Percentiles rank a stretch among this genome's conserved stretches.
Conservation (phyloP, 2,888 invertebrate species). For the Plagiodera versicolora region DNA sequence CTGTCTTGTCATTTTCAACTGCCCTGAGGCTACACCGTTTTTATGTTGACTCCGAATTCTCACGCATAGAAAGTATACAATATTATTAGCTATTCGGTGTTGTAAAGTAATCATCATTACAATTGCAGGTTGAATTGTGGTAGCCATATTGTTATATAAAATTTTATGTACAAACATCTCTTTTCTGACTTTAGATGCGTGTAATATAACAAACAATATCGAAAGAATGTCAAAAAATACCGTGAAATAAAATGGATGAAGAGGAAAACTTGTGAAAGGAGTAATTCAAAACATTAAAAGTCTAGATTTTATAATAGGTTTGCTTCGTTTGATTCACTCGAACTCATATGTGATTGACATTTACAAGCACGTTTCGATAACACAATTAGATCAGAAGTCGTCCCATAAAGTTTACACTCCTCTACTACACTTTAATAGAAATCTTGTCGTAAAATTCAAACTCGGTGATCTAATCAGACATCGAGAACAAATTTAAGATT, state of each 20-base stretch:
- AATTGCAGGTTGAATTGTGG: too few relatives aligned
- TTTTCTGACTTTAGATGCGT: too few relatives aligned
- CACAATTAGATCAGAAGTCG: background rate
- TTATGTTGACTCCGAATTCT: constrained; percentile 12
- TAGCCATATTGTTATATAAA: too few relatives aligned
- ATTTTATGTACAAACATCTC: too few relatives aligned
- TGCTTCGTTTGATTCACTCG: background rate
- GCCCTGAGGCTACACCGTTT: constrained; percentile 7
- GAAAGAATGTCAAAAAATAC: too few relatives aligned
- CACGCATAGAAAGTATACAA: background rate
- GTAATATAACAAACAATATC: too few relatives aligned
- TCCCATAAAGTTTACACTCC: background rate
- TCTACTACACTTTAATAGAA: background rate
- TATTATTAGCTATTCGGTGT: background rate
- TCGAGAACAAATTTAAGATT: background rate
- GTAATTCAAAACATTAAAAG: too few relatives aligned
- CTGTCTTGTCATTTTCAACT: constrained; percentile 16
- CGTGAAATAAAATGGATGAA: too few relatives aligned
- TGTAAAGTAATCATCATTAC: background rate
- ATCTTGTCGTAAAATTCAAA: background rate
- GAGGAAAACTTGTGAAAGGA: too few relatives aligned
- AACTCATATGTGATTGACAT: background rate
- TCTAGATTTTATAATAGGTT: too few relatives aligned
- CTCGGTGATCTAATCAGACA: background rate
- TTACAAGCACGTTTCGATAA: background rate